phyloP scores from a whole-genome alignment of 2,113 vertebrate species.

The Entelurus aequoreus region DNA sequence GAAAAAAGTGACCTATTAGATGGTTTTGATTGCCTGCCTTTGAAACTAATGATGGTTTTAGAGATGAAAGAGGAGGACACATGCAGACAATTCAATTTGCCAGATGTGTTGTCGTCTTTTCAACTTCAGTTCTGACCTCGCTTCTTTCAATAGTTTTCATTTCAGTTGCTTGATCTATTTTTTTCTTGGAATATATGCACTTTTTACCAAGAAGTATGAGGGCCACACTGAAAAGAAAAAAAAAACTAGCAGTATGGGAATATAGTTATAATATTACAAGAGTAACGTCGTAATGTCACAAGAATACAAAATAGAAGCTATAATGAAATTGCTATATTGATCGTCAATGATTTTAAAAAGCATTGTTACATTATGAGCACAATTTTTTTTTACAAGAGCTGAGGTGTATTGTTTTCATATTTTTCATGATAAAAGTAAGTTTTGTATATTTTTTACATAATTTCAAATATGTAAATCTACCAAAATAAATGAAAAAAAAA shows the following conservation, averaged over 20 bases:
- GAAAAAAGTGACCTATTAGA: slow-evolving; percentile 28
- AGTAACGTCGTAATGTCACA: not conserved
- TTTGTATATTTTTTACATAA: too few species aligned
- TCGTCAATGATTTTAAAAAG: too few species aligned
- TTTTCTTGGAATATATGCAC: too few species aligned
- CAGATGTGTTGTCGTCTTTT: not conserved
- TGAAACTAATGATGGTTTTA: slow-evolving; percentile 60
- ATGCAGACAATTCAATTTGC: not conserved
- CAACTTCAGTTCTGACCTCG: not conserved
- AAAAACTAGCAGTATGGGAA: not conserved
- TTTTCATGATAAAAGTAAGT: too few species aligned
- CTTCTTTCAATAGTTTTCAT: slow-evolving; percentile 1
- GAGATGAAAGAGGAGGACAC: slow-evolving; percentile 41
- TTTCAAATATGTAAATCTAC: too few species aligned
- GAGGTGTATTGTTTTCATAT: too few species aligned
- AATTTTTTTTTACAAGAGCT: too few species aligned
- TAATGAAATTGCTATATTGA: too few species aligned
- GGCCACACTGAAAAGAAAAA: slow-evolving; percentile 1
- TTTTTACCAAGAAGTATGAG: too few species aligned
- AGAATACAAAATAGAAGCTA: too few species aligned
- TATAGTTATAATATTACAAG: not conserved
- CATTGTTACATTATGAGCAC: too few species aligned
- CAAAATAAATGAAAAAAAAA: too few species aligned
- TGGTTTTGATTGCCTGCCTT: slow-evolving; percentile 49
- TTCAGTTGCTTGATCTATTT: not conserved